Base-by-base conservation (phyloP, 2,888 invertebrate genomes). In the Danaus chrysippus region DNA sequence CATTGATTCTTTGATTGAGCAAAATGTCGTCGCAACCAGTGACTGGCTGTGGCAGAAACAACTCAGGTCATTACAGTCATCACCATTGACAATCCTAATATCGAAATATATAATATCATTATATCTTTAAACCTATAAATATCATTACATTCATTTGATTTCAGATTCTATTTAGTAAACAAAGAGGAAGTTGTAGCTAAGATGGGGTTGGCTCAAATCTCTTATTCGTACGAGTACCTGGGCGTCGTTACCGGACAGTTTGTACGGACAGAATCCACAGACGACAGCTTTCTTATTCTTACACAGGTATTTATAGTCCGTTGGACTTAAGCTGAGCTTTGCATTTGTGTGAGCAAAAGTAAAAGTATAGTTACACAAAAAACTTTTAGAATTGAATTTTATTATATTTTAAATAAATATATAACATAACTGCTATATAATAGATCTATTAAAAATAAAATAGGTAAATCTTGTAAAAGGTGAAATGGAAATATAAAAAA, bases 21-120 rank as follows among this genome's bases (percentile, higher is more conserved):
- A 93, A 68, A 94, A 93, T 78, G 93, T 95, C 0, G 93, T 92
- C 42, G 93, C 93, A 68, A 79, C 92, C 11, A 91, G 86, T 15
- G 95, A 97, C 77, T 99, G 99, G 99, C 90, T 93, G 56, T 99
- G 99, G 99, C 96, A 97, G 83, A 96, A 97, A 83, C 99, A 99
- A 82, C 92, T 99, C 55, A 93, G 97, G 93, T 95, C 23, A 34
- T 8, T 34, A 34, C 23, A 34, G 6, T 5, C 2, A 34, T 3
- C 6, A 34, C 0, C 23, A 34, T 34, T 34, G 8, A 34, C 2
- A 1, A 5, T 34, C 23, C 6, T 34, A 0, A 34, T 34, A 34
- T 34, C 3, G 1, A 34, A 34, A 34, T 8, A 34, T n/a, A n/a
- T n/a, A n/a, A n/a, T n/a, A n/a, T n/a, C n/a, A n/a, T n/a, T n/a